phyloP scores from a whole-genome alignment of 2,113 vertebrate genomes.

The Apaloderma vittatum region DNA sequence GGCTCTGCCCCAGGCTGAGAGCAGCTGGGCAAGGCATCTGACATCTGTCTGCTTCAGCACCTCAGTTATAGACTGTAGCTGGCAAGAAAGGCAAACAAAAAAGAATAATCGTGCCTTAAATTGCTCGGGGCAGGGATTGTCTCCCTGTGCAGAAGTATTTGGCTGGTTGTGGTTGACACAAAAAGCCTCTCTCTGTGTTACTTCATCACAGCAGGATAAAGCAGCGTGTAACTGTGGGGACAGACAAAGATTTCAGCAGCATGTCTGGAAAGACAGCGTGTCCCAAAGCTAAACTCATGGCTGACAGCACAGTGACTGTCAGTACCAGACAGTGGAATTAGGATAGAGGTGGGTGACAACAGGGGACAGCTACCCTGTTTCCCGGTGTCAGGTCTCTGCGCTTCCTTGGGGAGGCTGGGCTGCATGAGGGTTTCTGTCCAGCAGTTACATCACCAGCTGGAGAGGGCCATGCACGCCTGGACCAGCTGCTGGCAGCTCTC shows the following conservation, averaged over 20 bases:
- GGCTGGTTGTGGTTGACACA: fast-evolving
- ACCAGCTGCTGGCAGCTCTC: background rate
- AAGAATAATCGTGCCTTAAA: background rate
- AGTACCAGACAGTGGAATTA: background rate
- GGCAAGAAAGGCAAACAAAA: background rate
- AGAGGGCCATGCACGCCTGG: background rate
- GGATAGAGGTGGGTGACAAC: background rate
- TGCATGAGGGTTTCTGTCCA: background rate
- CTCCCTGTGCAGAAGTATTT: background rate
- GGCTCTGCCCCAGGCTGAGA: background rate
- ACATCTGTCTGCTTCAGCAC: background rate
- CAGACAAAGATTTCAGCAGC: background rate
- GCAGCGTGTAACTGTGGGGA: background rate
- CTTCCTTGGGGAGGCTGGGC: background rate
- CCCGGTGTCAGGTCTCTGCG: background rate
- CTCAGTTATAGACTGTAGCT: background rate
- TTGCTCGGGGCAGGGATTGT: background rate
- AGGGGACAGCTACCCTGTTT: background rate
- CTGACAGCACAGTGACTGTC: background rate
- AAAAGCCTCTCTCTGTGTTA: background rate
- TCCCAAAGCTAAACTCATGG: background rate
- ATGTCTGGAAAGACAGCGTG: background rate
- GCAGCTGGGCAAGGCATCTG: background rate
- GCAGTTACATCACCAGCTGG: background rate
- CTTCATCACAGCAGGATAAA: background rate